phyloP scores from a whole-genome alignment of 2,888 invertebrate species.

The Drosophila sordidapex region DNA sequence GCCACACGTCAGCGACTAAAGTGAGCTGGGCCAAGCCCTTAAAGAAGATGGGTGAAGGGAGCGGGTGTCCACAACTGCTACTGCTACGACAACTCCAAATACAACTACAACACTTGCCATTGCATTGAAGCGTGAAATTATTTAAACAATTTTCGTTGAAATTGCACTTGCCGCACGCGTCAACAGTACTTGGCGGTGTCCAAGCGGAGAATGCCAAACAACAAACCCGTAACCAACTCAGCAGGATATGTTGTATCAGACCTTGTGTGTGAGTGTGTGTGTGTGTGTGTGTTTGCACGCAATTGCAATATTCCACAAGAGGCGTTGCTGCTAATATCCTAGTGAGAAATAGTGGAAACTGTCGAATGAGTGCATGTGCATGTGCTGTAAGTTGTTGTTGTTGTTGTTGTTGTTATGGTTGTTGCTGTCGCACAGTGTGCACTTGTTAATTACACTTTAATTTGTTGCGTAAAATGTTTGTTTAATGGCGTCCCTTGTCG shows the following conservation, averaged over 20 bases:
- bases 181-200: conserved; percentile 75
- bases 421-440: conserved; percentile 66
- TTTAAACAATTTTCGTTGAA: conserved; percentile 79
- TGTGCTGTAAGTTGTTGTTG: conserved; percentile 21
- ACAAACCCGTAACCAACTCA: conserved; percentile 52
- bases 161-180: conserved; percentile 80
- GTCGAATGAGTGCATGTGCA: conserved; percentile 13
- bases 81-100: neutral
- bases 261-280: conserved; percentile 12
- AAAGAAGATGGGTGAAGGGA: neutral
- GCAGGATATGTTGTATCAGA: conserved; percentile 43
- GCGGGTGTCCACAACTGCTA: neutral
- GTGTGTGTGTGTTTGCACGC: conserved; percentile 23
- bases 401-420: conserved; percentile 17
- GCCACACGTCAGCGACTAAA: conserved; percentile 51
- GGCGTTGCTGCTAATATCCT: conserved; percentile 70
- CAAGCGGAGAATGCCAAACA: conserved; percentile 58
- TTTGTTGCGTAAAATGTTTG: conserved; percentile 82
- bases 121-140: conserved; percentile 79
- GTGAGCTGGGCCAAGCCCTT: conserved; percentile 49
- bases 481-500: conserved; percentile 72
- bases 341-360: conserved; percentile 18
- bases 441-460: conserved; percentile 81
- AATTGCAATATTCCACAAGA: conserved; percentile 20
- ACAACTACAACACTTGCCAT: conserved; percentile 60